Conservation (phyloP, 2,113 vertebrate genomes). For the Origma solitaria region DNA sequence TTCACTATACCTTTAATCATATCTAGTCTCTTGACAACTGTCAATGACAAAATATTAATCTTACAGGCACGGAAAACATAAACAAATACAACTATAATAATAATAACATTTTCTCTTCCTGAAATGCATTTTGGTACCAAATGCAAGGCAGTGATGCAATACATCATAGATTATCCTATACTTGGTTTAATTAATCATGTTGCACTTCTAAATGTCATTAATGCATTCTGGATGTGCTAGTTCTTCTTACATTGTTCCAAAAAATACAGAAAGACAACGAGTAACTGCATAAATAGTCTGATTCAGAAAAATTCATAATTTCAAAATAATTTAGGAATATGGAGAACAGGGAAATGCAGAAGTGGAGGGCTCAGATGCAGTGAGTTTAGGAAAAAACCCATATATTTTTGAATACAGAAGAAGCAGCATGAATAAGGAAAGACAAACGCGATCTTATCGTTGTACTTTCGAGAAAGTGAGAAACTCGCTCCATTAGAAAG, state of each 20-base stretch:
- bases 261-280: background rate
- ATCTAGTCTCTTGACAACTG: slow-evolving; percentile 72
- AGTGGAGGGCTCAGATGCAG: background rate
- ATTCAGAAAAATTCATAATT: background rate
- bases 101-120: background rate
- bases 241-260: background rate
- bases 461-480: background rate
- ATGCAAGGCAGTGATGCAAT: background rate
- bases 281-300: background rate
- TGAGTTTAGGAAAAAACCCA: background rate
- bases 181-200: background rate
- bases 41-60: background rate
- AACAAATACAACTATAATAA: background rate
- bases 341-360: background rate
- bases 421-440: background rate
- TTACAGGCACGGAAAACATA: background rate
- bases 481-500: background rate
- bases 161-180: background rate
- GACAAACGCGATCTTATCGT: background rate
- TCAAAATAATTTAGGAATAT: background rate
- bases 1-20: slow-evolving; percentile 68
- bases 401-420: background rate
- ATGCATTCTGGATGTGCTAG: background rate
- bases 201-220: background rate
- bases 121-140: background rate